Conservation (phyloP, 2,113 vertebrate genomes). For the Xiphias gladius region DNA sequence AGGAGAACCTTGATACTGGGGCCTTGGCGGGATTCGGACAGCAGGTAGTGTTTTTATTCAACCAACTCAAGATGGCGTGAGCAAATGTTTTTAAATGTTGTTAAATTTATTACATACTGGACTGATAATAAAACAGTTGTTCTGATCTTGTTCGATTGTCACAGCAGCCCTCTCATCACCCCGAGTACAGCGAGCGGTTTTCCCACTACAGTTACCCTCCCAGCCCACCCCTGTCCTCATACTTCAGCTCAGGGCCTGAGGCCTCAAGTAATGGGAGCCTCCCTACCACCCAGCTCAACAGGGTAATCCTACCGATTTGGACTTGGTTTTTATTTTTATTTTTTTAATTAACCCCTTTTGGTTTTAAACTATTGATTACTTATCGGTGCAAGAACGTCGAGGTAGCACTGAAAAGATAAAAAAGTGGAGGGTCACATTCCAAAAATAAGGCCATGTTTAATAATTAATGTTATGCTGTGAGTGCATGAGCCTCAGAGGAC, state of each 20-base stretch:
- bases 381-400: background rate
- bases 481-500: background rate
- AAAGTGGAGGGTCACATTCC: constrained; percentile 8
- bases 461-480: constrained; percentile 19
- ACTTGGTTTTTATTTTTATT: background rate
- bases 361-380: constrained; percentile 35
- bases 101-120: background rate
- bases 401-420: background rate
- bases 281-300: constrained; percentile 87
- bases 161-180: constrained; percentile 65
- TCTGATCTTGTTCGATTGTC: constrained; percentile 1
- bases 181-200: constrained; percentile 81
- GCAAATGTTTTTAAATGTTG: background rate
- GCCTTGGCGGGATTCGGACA: constrained; percentile 82
- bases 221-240: constrained; percentile 87
- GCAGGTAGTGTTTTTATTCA: constrained; percentile 79
- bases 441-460: constrained; percentile 33
- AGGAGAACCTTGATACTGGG: constrained; percentile 79
- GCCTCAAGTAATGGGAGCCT: constrained; percentile 76
- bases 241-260: constrained; percentile 86
- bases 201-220: constrained; percentile 79
- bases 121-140: background rate
- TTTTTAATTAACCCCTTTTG: background rate
- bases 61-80: background rate
- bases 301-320: constrained; percentile 78